Conservation (phyloP, 1,140 invertebrate species). For the Charaxes varanes region DNA sequence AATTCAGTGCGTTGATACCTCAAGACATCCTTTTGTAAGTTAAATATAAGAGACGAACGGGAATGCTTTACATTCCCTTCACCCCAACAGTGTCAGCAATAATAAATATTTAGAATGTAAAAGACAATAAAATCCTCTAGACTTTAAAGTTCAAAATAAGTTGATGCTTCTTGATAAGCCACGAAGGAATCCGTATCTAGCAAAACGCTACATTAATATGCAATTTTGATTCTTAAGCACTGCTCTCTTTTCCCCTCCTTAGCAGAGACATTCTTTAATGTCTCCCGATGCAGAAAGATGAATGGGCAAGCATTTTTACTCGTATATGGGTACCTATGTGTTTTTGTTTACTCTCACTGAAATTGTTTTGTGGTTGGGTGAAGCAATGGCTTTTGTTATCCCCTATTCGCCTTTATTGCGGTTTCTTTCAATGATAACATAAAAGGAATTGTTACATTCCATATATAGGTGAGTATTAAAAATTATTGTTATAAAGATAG, state of each 20-base stretch:
- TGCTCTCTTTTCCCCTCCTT: conserved; percentile 57
- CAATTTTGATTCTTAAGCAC: conserved; percentile 40
- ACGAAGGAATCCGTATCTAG: conserved; percentile 21
- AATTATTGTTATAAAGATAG: no score
- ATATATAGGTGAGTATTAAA: no score
- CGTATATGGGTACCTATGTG: conserved; percentile 62
- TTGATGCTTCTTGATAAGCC: conserved; percentile 16
- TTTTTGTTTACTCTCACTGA: conserved; percentile 59
- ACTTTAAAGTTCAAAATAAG: conserved; percentile 36
- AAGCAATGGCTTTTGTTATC: conserved; percentile 58
- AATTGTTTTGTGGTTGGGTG: conserved; percentile 61
- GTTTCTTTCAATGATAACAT: conserved; percentile 47
- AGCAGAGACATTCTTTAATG: conserved; percentile 69
- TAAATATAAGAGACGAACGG: conserved; percentile 1
- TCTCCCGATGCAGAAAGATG: conserved; percentile 67
- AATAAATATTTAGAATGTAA: conserved; percentile 50
- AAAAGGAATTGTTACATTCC: no score
- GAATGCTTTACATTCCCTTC: conserved; percentile 6
- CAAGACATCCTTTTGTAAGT: no score
- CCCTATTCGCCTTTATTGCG: conserved; percentile 40
- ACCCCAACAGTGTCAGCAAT: conserved; percentile 33
- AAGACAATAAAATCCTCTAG: conserved; percentile 31
- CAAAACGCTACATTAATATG: conserved; percentile 31
- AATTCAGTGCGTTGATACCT: no score
- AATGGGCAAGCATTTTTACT: conserved; percentile 69